A percentile compares a stretch with the other conserved stretches of the same genome.
Conservation (phyloP, 2,888 invertebrate species). For the Polydrusus cervinus region DNA sequence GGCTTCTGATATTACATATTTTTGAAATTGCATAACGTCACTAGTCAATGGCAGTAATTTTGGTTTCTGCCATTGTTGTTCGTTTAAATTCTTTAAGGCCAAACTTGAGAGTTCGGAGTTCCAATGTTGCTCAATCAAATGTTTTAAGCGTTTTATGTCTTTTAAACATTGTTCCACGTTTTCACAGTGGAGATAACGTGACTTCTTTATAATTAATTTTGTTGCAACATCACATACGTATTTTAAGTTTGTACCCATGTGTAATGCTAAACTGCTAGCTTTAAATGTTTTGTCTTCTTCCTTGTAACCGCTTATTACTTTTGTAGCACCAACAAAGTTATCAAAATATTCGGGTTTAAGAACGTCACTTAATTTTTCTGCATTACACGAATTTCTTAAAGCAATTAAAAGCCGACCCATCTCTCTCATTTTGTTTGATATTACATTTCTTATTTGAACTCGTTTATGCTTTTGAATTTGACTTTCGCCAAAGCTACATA, state of each 20-base stretch:
- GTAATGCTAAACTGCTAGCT: slow-evolving; percentile 54
- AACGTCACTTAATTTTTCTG: slow-evolving; percentile 53
- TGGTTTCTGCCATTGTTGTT: slow-evolving; percentile 5
- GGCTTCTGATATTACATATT: slow-evolving; percentile 22
- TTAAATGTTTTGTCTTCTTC: slow-evolving; percentile 29
- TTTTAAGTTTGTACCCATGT: slow-evolving; percentile 56
- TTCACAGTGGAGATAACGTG: slow-evolving; percentile 29
- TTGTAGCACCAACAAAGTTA: slow-evolving; percentile 52
- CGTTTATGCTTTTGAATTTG: slow-evolving; percentile 46
- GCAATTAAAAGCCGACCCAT: slow-evolving; percentile 45
- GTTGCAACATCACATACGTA: slow-evolving; percentile 55
- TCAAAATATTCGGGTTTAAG: slow-evolving; percentile 56
- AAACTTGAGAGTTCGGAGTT: slow-evolving; percentile 36
- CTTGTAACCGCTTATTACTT: slow-evolving; percentile 51
- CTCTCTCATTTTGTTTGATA: slow-evolving; percentile 58
- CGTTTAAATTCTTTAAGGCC: slow-evolving; percentile 33
- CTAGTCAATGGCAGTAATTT: slow-evolving; percentile 30
- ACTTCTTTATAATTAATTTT: slow-evolving; percentile 53
- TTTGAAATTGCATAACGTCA: slow-evolving; percentile 37
- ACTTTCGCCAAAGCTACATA: slow-evolving; percentile 42
- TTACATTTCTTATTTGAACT: slow-evolving; percentile 50
- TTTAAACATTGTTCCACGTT: slow-evolving; percentile 39
- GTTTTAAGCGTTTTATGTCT: slow-evolving; percentile 44
- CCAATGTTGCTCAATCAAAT: slow-evolving; percentile 41
- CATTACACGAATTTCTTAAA: slow-evolving; percentile 27